Evolutionary conservation across 1,140 invertebrate species (phyloP), one percentile per base, ranked within the genome.

Genomic region (Tenebrio molitor): DNA sequence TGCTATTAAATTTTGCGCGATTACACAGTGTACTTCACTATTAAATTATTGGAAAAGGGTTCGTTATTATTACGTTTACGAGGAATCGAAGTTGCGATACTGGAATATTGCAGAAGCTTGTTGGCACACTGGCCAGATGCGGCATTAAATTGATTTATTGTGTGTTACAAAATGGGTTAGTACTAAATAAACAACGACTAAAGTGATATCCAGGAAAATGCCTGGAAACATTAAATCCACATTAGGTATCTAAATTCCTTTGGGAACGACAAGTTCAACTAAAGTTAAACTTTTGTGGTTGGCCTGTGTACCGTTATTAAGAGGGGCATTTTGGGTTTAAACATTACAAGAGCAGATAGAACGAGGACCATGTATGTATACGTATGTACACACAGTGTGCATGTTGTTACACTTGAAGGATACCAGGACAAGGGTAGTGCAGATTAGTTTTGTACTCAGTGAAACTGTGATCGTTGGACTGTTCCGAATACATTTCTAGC

Each of bases 71-170:
- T n/a, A n/a, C n/a, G n/a, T n/a, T n/a, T n/a, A n/a, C n/a, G n/a
- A n/a, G n/a, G 23, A 58, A 58, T 29, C 50, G 23, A 29, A 58
- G 21, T 23, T 29, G 50, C 44, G 44, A 17, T 50, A 19, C 19
- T 6, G 19, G 44, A n/a, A 58, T 58, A 58, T 58, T 34, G 50
- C 23, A 25, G 50, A 58, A 29, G 50, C 50, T 58, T 58, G 50
- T 25, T 23, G 46, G 46, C 19, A 23, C 17, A 53, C 46, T 58
- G 23, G 50, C 50, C 23, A 58, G 21, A 29, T 58, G 21, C 10
- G 50, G 12, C n/a, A 58, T 58, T 58, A 58, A 58, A 58, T 58
- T 58, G 50, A 58, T 58, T 58, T 58, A 58, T 58, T 29, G 50
- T 58, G 50, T 33, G 50, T 58, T 58, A 14, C 50, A 58, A 25